Base-by-base conservation (phyloP, 1,140 invertebrate genomes). In the Diorhabda sublineata region DNA sequence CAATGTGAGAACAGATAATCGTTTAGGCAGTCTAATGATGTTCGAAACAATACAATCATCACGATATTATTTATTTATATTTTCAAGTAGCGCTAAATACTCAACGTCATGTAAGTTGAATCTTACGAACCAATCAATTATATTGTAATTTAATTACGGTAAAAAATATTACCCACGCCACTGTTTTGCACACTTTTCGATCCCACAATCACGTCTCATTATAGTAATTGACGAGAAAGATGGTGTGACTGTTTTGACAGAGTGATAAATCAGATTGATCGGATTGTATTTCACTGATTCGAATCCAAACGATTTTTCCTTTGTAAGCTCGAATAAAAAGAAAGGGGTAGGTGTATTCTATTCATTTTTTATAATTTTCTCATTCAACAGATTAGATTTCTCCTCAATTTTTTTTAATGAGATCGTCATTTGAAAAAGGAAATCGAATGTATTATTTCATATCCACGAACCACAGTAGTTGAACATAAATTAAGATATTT, bases 241-340 rank as follows among this genome's bases (percentile, higher is more conserved):
- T 69, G 71, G 65, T 66, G 71, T 72, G 69, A 71, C 71, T 64
- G 66, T 42, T 41, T 47, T 45, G 59, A 69, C 68, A 57, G 69
- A 67, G 67, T 69, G 71, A 60, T 72, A 62, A 63, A 73, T 68
- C 65, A 56, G 71, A 74, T 73, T 74, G 71, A 72, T 72, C 71
- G 43, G 71, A 73, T 73, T 73, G 65, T 66, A 63, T 73, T 71
- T 71, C 71, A 73, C 67, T 66, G 70, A 71, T 64, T 47, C 52
- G 56, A 42, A 64, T 66, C 57, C 57, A 60, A 73, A 71, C 58
- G 71, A 73, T 73, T 73, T 70, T 64, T 68, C 69, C 64, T 67
- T 58, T 62, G 67, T 58, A 26, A 26, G 45, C n/a, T 52, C 6
- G 4, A 52, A 52, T 52, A 52, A n/a, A 52, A 52, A 52, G 6